These are phyloP conservation scores for Whitmania pigra DNA, from an alignment of 1,140 invertebrate genomes.

Conservation along the genomic window DNA sequence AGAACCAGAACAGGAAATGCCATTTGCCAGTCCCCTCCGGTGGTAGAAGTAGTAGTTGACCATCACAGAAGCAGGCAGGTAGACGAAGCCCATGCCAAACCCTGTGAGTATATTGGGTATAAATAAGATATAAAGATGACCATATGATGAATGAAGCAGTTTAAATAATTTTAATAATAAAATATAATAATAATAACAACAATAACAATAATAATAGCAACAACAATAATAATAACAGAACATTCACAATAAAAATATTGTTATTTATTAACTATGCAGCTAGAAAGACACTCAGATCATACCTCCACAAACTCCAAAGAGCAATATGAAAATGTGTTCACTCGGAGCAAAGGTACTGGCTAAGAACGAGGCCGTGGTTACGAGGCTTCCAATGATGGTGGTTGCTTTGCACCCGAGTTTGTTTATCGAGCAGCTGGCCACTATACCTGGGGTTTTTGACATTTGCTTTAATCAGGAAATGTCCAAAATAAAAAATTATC, in stretches of 20 bases:
- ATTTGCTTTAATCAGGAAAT: constrained; percentile 1
- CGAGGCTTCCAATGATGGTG: constrained; percentile 11
- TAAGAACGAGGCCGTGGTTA: neutral
- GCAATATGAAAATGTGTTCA: neutral
- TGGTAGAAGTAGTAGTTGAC: constrained; percentile 80
- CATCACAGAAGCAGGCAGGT: constrained; percentile 24
- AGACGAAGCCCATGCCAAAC: constrained; percentile 26
- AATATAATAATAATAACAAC: constrained; percentile 13
- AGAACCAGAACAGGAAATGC: constrained; percentile 79
- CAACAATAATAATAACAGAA: neutral
- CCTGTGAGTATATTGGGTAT: constrained; percentile 23
- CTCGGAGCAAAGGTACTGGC: constrained; percentile 6
- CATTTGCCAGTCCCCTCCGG: constrained; percentile 73
- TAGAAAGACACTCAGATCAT: neutral
- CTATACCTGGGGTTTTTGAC: neutral
- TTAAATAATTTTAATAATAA: neutral
- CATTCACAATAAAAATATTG: neutral
- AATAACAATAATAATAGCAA: neutral
- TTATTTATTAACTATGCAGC: neutral
- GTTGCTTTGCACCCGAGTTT: constrained; percentile 4
- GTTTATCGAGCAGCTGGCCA: constrained; percentile 2
- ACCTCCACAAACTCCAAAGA: constrained; percentile 15
- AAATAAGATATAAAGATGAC: neutral
- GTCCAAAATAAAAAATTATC: neutral
- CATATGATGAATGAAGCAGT: neutral